A percentile compares a stretch with the other conserved stretches of the same genome.
phyloP scores from a whole-genome alignment of 2,113 vertebrate genomes.

The Parotia lawesii region DNA sequence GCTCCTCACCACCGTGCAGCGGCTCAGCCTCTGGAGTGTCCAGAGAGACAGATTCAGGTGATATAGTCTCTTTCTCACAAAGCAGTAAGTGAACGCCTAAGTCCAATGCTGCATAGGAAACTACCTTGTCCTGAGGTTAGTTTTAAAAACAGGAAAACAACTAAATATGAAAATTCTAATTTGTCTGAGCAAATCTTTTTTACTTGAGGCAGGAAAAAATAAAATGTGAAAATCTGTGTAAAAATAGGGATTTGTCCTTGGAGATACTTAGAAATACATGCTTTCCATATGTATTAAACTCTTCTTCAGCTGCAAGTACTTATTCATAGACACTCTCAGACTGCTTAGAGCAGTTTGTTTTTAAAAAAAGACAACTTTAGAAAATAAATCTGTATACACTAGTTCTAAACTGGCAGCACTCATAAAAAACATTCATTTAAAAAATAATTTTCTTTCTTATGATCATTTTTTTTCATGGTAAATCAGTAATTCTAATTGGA shows the following conservation, averaged over 20 bases:
- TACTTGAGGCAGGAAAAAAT: background rate
- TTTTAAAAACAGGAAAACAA: background rate
- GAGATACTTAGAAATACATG: background rate
- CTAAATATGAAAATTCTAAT: background rate
- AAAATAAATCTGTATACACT: background rate
- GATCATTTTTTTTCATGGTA: background rate
- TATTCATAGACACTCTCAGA: background rate
- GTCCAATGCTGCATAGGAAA: background rate
- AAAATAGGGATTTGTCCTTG: background rate
- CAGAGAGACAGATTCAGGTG: background rate
- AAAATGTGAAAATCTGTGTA: background rate
- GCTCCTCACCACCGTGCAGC: background rate
- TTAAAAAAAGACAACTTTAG: background rate
- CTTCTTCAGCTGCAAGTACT: background rate
- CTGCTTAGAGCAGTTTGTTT: background rate
- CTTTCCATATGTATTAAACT: background rate
- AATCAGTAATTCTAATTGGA: background rate
- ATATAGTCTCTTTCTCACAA: background rate
- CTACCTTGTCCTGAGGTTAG: background rate
- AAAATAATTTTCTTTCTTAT: background rate
- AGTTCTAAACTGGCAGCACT: background rate
- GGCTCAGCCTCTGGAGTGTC: background rate
- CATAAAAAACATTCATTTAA: background rate
- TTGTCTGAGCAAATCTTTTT: background rate
- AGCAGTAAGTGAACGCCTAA: background rate